Base-by-base conservation (phyloP, 2,797 vertebrate species). In the Sarcoramphus papa region DNA sequence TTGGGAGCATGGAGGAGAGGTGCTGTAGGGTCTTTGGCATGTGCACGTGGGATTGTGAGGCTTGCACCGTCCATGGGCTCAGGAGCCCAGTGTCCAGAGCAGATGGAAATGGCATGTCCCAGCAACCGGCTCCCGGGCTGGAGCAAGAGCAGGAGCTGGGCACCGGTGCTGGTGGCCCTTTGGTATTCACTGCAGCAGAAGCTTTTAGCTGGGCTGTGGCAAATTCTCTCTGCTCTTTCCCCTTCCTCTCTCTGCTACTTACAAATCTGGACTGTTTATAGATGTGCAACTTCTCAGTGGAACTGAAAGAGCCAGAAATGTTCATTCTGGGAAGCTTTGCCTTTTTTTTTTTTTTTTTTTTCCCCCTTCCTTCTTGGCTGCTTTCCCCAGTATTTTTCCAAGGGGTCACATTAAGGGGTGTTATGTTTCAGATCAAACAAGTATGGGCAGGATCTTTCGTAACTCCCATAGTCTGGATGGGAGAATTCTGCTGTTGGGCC, bases 381-480 rank as follows among this genome's bases (percentile, higher is more conserved):
- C 88, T 84, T 84, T 93, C 90, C 93, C 54, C 47, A 45, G 77
- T 95, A 16, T 93, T 97, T 97, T 97, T 97, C 96, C 72, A 27
- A 89, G 87, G 89, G 96, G 84, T 95, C 84, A 69, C 67, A 10
- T 83, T 93, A 48, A 85, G 54, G 76, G 78, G 48, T 91, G 41
- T 79, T 82, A 7, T 56, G 76, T 97, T 97, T 95, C 74, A 57
- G 88, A 90, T 96, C 82, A 81, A 54, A 88, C 90, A 79, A 75
- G 83, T 27, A 12, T 14, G 43, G 95, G 62, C 35, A 73, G 88
- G 80, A 69, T 64, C 76, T 91, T 94, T 78, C 10, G 15, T 81
- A 73, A 51, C 45, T 86, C 54, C 74, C 21, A 3, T 33, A 2
- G 63, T 14, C 25, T 33, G 56, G 64, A 47, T 30, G 35, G 75